phyloP scores from a whole-genome alignment of 2,797 vertebrate species.

The Oceanodroma leucorhoa region DNA sequence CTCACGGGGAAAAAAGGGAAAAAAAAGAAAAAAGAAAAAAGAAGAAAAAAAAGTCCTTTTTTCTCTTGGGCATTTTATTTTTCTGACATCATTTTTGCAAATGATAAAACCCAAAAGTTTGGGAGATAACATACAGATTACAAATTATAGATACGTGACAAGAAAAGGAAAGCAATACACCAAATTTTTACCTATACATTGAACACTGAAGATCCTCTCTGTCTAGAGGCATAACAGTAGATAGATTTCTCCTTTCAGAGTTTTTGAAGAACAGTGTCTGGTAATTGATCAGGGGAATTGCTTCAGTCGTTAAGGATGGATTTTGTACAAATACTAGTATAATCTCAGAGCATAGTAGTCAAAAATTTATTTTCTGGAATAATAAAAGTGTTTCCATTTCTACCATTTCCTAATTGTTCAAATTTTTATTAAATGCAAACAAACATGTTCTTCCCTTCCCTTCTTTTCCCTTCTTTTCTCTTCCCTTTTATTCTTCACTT shows the following conservation, averaged over 20 bases:
- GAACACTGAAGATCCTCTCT: background rate
- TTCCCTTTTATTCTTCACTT: background rate
- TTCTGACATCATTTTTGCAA: background rate
- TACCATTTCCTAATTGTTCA: background rate
- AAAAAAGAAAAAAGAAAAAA: background rate
- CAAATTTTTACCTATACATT: background rate
- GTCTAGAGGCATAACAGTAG: background rate
- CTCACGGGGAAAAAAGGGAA: accelerated
- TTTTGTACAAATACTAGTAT: background rate
- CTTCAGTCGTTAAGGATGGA: background rate
- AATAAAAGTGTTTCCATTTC: background rate
- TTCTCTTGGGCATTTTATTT: background rate
- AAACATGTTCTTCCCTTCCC: background rate
- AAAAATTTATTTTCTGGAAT: background rate
- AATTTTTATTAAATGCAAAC: background rate
- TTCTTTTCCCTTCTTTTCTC: background rate
- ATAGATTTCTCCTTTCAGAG: background rate
- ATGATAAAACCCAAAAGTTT: background rate
- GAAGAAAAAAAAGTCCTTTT: background rate
- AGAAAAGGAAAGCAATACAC: background rate
- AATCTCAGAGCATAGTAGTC: background rate
- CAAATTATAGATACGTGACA: background rate
- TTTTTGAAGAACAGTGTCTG: slow-evolving; percentile 40
- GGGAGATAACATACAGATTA: background rate
- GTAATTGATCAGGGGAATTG: background rate